phyloP scores from a whole-genome alignment of 2,113 vertebrate genomes.

The Ctenomys sociabilis region DNA sequence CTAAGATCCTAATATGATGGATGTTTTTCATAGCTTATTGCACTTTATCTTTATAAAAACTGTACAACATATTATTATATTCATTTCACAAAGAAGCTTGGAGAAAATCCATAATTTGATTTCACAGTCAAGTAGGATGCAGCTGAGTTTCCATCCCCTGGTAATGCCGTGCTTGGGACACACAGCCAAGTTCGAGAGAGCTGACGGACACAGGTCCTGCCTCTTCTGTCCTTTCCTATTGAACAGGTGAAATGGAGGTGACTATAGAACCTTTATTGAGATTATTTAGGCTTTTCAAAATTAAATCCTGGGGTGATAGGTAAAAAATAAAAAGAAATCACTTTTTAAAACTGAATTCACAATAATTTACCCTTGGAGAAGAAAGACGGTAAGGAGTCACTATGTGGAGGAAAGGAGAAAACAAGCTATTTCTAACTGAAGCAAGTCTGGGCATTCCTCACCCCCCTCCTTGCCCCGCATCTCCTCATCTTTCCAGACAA shows the following conservation, averaged over 20 bases:
- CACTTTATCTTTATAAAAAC: background rate
- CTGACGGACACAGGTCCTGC: no score
- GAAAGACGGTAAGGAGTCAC: background rate
- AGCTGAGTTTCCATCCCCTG: background rate
- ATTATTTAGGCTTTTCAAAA: background rate
- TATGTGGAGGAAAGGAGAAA: background rate
- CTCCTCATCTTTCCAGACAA: background rate
- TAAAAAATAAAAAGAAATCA: background rate
- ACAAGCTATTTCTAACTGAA: background rate
- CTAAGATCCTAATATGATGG: background rate
- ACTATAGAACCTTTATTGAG: rapidly evolving
- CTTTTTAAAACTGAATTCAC: background rate
- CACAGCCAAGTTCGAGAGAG: background rate
- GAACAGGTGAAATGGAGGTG: background rate
- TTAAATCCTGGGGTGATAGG: background rate
- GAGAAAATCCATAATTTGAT: background rate
- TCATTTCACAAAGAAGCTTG: background rate
- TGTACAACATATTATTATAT: background rate
- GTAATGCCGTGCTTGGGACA: background rate
- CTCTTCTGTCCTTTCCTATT: no score
- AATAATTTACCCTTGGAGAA: background rate
- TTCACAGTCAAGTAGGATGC: background rate
- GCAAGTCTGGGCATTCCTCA: background rate
- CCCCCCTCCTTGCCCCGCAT: rapidly evolving
- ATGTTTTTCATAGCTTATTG: background rate